Evolutionary conservation across 2,797 vertebrate genomes (phyloP).

Genomic region (Amphiprion clarkii): DNA sequence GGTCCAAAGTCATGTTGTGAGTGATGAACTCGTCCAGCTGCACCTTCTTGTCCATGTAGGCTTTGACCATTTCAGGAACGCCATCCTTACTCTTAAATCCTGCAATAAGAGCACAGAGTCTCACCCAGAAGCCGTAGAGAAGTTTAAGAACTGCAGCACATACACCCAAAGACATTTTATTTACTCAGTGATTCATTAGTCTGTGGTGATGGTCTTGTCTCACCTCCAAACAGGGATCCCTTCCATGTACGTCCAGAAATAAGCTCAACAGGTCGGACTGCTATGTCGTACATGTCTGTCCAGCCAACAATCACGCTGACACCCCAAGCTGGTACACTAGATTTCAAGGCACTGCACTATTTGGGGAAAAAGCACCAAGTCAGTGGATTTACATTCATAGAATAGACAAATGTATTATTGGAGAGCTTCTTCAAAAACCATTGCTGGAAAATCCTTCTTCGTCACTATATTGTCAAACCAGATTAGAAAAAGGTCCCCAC

Average conservation of each 20-base stretch:
- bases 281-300: constrained; percentile 88
- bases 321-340: constrained; percentile 92
- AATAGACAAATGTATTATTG: background rate
- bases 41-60: constrained; percentile 90
- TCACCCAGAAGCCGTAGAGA: background rate
- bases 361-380: background rate
- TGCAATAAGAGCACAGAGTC: constrained; percentile 44
- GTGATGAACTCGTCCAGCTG: constrained; percentile 92
- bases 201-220: constrained; percentile 3
- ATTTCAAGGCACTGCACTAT: constrained; percentile 92
- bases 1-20: constrained; percentile 85
- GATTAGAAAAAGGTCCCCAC: constrained; percentile 70
- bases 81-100: constrained; percentile 89
- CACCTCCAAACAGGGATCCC: constrained; percentile 94
- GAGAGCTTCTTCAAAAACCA: background rate
- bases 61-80: constrained; percentile 86
- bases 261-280: constrained; percentile 89
- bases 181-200: background rate
- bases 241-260: constrained; percentile 94
- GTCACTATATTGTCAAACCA: background rate
- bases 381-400: background rate
- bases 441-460: no score
- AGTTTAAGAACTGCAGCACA: background rate
- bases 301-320: constrained; percentile 93
- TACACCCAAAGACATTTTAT: background rate